Conservation (phyloP, 2,113 vertebrate genomes). For the Rhinogobius similis region DNA sequence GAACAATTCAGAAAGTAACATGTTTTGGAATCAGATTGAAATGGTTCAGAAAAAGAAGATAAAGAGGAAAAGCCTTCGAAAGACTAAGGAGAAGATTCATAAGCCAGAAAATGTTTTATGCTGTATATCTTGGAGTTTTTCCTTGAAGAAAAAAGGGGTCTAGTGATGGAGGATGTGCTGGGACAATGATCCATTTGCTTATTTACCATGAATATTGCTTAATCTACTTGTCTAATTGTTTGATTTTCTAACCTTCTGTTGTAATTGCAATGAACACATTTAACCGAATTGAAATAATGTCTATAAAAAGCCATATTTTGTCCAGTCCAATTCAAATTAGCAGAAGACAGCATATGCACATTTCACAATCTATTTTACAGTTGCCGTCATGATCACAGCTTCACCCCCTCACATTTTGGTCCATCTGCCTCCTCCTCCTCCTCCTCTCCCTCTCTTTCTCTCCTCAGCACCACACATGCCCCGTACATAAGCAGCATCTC, state of each 20-base stretch:
- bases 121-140: too few species aligned
- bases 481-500: slow-evolving; percentile 9
- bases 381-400: slow-evolving; percentile 23
- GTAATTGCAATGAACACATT: too few species aligned
- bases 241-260: too few species aligned
- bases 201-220: too few species aligned
- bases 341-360: neutral
- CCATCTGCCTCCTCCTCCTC: slow-evolving; percentile 43
- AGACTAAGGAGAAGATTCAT: too few species aligned
- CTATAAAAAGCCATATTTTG: neutral
- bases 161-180: too few species aligned
- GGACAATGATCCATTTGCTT: too few species aligned
- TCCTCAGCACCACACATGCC: slow-evolving; percentile 25
- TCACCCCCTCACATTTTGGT: slow-evolving; percentile 36
- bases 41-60: neutral
- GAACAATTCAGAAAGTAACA: neutral
- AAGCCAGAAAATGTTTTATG: too few species aligned
- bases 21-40: neutral
- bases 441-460: slow-evolving; percentile 39
- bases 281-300: neutral
- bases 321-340: neutral
- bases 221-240: too few species aligned
- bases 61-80: too few species aligned
- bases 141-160: too few species aligned
- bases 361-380: neutral